Evolutionary conservation across 2,888 invertebrate species (phyloP).

Genomic region (Erannis defoliaria): DNA sequence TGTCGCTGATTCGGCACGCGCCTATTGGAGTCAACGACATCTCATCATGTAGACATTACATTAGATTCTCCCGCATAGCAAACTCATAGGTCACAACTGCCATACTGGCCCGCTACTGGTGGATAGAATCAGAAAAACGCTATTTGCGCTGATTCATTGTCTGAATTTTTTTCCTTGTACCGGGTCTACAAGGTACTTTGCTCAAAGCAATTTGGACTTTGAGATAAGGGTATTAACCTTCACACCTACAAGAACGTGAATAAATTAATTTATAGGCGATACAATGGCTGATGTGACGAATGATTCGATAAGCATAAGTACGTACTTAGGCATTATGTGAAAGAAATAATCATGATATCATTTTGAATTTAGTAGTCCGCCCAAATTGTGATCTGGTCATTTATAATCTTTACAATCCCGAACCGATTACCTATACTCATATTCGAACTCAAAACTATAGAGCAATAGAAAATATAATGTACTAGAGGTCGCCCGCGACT

Average conservation of each 20-base stretch:
- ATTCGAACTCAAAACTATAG: no score
- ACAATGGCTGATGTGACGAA: not conserved
- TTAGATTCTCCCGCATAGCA: not conserved
- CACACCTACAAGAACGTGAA: constrained; percentile 1
- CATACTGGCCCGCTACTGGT: not conserved
- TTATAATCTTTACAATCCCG: not conserved
- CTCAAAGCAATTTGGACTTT: no score
- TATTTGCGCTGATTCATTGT: not conserved
- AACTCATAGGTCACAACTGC: no score
- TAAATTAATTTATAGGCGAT: constrained; percentile 18
- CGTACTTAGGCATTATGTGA: constrained; percentile 2
- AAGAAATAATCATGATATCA: not conserved
- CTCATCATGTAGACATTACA: not conserved
- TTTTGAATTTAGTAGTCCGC: not conserved
- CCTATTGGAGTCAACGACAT: not conserved
- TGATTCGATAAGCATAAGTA: constrained; percentile 8
- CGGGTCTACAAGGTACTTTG: not conserved
- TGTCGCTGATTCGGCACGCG: constrained; percentile 22
- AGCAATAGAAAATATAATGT: no score
- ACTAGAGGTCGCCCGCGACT: no score
- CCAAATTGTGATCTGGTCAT: not conserved
- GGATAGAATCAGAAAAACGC: not conserved
- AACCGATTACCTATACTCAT: no score
- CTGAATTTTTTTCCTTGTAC: not conserved
- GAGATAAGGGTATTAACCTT: constrained; percentile 8